A percentile compares a stretch with the other conserved stretches of the same genome.
Evolutionary conservation across 2,113 vertebrate genomes (phyloP).

Genomic region (Monarcha castaneiventris): DNA sequence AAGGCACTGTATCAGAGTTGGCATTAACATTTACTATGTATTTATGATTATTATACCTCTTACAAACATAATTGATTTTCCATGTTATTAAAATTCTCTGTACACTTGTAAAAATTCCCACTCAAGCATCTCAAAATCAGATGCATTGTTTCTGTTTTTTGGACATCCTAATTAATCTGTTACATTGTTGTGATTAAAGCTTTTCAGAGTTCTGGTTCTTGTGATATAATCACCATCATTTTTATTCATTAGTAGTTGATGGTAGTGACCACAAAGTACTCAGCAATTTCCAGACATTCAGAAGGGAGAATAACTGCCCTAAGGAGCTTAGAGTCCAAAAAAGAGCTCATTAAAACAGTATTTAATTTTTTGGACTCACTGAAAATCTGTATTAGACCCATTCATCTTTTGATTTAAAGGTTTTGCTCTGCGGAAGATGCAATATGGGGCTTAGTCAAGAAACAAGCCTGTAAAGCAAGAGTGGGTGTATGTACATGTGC

Average conservation of each 20-base stretch:
- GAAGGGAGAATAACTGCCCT: not conserved
- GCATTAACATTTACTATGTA: conserved; percentile 20
- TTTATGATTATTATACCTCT: conserved; percentile 38
- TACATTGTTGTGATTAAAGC: conserved; percentile 53
- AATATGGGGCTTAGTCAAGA: not conserved
- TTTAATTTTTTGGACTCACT: not conserved
- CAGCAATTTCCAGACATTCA: conserved; percentile 25
- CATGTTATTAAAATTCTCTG: conserved; percentile 16
- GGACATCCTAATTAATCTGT: conserved; percentile 53
- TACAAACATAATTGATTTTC: conserved; percentile 39
- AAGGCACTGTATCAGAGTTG: conserved; percentile 8
- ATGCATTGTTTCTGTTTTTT: conserved; percentile 16
- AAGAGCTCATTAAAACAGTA: not conserved
- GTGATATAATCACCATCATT: conserved; percentile 39
- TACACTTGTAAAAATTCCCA: conserved; percentile 11
- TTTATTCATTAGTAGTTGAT: conserved; percentile 51
- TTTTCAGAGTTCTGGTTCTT: conserved; percentile 6
- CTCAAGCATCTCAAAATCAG: conserved; percentile 21
- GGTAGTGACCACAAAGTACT: conserved; percentile 27
- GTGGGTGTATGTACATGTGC: too few relatives aligned
- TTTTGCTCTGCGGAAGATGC: not conserved
- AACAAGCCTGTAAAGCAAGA: not conserved
- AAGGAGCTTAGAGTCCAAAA: not conserved
- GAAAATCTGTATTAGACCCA: not conserved
- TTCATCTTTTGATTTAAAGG: conserved; percentile 23